Evolutionary conservation across 2,113 vertebrate species (phyloP), one percentile per base, ranked within the genome.

Genomic region (Electrona antarctica): DNA sequence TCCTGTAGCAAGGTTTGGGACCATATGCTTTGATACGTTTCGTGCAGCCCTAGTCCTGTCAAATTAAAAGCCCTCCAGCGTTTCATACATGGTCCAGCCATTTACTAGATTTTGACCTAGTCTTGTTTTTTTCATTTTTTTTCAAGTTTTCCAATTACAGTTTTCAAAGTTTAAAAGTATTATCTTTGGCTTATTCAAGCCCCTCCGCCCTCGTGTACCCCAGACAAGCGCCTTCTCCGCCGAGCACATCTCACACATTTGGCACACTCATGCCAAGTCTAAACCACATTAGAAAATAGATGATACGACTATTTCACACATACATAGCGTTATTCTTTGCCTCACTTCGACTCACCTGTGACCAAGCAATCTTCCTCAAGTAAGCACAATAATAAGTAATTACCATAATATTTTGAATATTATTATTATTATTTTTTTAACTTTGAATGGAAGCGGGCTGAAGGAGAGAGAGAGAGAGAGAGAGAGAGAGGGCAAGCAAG

Each of bases 361-460:
- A 87, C 86, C 78, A 79, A 81, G 88, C 87, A 91, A 88, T 91
- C 87, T 86, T 83, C 80, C 79, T 76, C 76, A 84, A 85, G 88
- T 87, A 88, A 91, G 89, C 88, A 82, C 86, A 89, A 87, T 90
- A 90, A 91, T 83, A 88, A 85, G 72, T 79, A 68, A 90, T 91
- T 91, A 90, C 85, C 88, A 90, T 89, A 91, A 93, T 91, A 78
- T 88, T 90, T 88, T 78, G 85, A 87, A 90, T 72, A 60, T 79
- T 71, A 84, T 21, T 21, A 21, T 21, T 21, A 21, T 41, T 41
- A 41, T 41, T 41, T 41, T 41, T 41, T 41, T 41, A 41, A 41
- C 33, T 41, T 41, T 41, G 33, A 41, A 41, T 41, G 33, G 33
- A 41, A 41, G 33, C 33, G 33, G 33, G 33, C 33, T 6, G 33